A percentile compares a stretch with the other conserved stretches of the same genome.
Conservation (phyloP, 2,888 invertebrate species). For the Pantelozetes paolii region DNA sequence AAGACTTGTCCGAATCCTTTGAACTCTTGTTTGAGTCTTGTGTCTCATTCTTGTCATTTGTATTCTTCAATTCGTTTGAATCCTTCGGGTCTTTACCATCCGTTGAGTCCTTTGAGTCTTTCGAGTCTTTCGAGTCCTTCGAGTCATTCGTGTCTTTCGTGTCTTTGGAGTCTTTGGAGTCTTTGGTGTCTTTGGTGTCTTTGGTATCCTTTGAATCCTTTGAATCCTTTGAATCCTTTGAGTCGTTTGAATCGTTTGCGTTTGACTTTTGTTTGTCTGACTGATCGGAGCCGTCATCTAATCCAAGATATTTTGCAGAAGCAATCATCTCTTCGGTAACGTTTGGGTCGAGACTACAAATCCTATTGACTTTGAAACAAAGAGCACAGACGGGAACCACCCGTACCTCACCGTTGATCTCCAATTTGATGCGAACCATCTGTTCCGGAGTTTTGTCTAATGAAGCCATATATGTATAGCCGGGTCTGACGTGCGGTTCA, state of each 20-base stretch:
- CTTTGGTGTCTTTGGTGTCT: too few species aligned
- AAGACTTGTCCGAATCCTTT: background rate
- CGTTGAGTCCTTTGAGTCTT: background rate
- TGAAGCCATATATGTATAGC: constrained; percentile 4
- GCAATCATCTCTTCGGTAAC: background rate
- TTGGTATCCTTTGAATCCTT: background rate
- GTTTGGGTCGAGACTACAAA: constrained; percentile 5
- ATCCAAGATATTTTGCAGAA: background rate
- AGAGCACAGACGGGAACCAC: constrained; percentile 9
- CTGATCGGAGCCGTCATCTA: background rate
- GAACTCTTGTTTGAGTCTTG: background rate
- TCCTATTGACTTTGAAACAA: background rate
- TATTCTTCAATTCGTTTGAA: too few species aligned
- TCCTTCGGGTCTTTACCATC: background rate
- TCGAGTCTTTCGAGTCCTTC: background rate
- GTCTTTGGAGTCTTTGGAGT: background rate
- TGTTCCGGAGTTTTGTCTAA: background rate
- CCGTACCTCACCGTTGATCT: background rate
- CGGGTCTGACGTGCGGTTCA: too few species aligned
- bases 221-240: background rate
- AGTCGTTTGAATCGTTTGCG: background rate
- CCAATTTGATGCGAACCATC: constrained; percentile 4
- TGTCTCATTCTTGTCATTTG: background rate
- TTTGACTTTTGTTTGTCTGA: background rate
- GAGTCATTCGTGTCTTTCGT: background rate